Evolutionary conservation across 2,888 invertebrate genomes (phyloP), one percentile per base, ranked within the genome.

Genomic region (Epicampocera succincta): DNA sequence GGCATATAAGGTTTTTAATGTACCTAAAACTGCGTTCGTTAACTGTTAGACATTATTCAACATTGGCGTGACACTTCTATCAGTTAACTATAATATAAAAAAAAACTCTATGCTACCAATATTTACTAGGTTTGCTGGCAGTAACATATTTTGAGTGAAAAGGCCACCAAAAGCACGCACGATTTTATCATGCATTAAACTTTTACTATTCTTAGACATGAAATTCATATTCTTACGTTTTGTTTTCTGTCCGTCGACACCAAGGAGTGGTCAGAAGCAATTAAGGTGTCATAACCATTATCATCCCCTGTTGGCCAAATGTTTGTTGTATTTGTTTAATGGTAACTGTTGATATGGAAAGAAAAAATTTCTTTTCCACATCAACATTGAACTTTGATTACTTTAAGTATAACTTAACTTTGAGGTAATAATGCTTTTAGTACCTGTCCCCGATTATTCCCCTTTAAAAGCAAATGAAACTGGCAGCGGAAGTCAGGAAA

Each of bases 361-460:
- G n/a, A n/a, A n/a, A n/a, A n/a, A n/a, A n/a, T n/a, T 19, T 48
- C 38, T 50, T 17, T 17, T 38, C 11, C 52, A 54, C 54, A 1
- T 44, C 48, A 72, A 65, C 77, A 81, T 75, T 81, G 73, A 81
- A 77, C 77, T 81, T 74, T 77, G 77, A 77, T 81, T 75, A 71
- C 71, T 48, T 75, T 61, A 65, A 61, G 74, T 46, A 65, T 65
- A 61, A 12, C 9, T 58, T 54, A 54, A 73, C 29, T 58, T 73
- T 50, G 42, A 46, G 48, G 50, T 52, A 50, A 52, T n/a, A 21
- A 69, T 12, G 38, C 13, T 1, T n/a, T 25, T 42, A 8, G 17
- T 42, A 9, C 33, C 33, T 33, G 2, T 54, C 15, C 17, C 0
- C 15, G 29, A 54, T 17, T 29, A 25, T 66, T 54, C 8, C 65